Evolutionary conservation across 2,888 invertebrate genomes (phyloP).

Genomic region (Microctonus brassicae): DNA sequence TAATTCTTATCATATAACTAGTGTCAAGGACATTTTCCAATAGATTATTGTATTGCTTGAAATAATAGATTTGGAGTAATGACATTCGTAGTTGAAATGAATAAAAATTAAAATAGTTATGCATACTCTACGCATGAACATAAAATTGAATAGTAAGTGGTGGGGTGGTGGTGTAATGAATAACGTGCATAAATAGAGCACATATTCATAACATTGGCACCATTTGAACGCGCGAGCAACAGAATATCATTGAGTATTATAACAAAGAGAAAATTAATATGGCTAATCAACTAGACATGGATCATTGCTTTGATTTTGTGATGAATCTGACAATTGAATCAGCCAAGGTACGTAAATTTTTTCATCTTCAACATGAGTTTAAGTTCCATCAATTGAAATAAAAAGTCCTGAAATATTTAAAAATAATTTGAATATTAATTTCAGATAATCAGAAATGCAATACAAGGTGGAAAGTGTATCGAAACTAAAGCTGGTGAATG

Average conservation of each 20-base stretch:
- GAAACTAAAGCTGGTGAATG: slow-evolving; percentile 77
- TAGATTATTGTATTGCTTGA: background rate
- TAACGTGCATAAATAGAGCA: slow-evolving; percentile 49
- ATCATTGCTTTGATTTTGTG: slow-evolving; percentile 58
- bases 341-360: slow-evolving; percentile 53
- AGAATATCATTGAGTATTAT: background rate
- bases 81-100: background rate
- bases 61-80: background rate
- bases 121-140: slow-evolving; percentile 15
- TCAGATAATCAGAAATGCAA: slow-evolving; percentile 58
- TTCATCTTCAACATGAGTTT: background rate
- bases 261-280: slow-evolving; percentile 38
- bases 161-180: slow-evolving; percentile 43
- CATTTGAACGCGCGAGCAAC: slow-evolving; percentile 35
- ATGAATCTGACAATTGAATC: slow-evolving; percentile 58
- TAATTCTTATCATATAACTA: background rate
- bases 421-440: slow-evolving; percentile 19
- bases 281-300: slow-evolving; percentile 51
- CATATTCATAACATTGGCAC: slow-evolving; percentile 38
- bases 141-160: slow-evolving; percentile 34
- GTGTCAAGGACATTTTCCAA: background rate
- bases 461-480: slow-evolving; percentile 60
- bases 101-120: background rate
- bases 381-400: background rate
- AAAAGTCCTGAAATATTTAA: background rate